Conservation (phyloP, 1,140 invertebrate species). For the Thereuonema tuberculata region DNA sequence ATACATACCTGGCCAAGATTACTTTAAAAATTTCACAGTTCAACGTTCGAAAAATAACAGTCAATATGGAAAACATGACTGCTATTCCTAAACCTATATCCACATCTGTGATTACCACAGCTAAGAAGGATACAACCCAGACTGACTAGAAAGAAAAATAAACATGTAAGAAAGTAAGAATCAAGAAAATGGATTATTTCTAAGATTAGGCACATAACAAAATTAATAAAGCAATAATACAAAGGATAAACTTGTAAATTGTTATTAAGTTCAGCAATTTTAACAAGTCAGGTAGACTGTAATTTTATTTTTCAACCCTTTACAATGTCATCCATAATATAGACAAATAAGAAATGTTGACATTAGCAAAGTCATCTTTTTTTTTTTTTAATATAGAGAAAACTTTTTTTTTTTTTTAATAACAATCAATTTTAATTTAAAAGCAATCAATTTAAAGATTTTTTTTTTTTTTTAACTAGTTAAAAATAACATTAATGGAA, state of each 20-base stretch:
- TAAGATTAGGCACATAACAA: neutral
- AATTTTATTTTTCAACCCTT: too few species aligned
- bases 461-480: too few species aligned
- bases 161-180: neutral
- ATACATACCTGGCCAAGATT: neutral
- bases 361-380: too few species aligned
- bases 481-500: too few species aligned
- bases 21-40: slow-evolving; percentile 1
- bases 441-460: too few species aligned
- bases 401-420: too few species aligned
- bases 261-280: neutral
- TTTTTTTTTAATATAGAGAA: too few species aligned
- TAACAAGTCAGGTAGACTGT: too few species aligned
- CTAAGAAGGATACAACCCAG: slow-evolving; percentile 33
- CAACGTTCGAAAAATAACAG: slow-evolving; percentile 19
- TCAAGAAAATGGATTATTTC: neutral
- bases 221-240: neutral
- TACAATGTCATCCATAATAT: too few species aligned
- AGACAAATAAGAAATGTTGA: too few species aligned
- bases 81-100: slow-evolving; percentile 51
- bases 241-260: neutral
- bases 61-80: slow-evolving; percentile 19
- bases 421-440: too few species aligned
- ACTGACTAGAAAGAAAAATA: slow-evolving; percentile 35
- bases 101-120: slow-evolving; percentile 65